A percentile compares a stretch with the other conserved stretches of the same genome.
These are phyloP conservation scores for Sebastes wilsoni DNA, from an alignment of 2,797 vertebrate genomes.

Conservation along the genomic window DNA sequence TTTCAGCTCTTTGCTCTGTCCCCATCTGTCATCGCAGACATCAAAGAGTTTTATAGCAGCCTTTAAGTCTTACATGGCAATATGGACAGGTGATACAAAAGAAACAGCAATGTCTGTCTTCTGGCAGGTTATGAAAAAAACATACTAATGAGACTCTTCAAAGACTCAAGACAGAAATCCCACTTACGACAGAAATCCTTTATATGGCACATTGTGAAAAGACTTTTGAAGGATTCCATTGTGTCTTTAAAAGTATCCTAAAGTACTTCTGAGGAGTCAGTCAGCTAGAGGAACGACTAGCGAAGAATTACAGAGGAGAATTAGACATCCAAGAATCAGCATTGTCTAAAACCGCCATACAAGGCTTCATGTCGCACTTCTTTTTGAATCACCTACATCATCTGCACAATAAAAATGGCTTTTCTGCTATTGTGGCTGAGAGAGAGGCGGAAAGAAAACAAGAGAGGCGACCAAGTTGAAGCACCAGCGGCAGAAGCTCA, in stretches of 20 bases:
- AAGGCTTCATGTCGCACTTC: neutral
- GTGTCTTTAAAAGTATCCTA: constrained; percentile 15
- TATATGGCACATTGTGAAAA: constrained; percentile 2
- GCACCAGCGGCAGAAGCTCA: constrained; percentile 14
- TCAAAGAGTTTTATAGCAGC: constrained; percentile 32
- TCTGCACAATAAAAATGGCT: neutral
- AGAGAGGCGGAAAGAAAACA: neutral
- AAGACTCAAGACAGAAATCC: constrained; percentile 26
- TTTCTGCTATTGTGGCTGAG: neutral
- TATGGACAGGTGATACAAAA: constrained; percentile 29
- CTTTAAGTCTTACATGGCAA: neutral
- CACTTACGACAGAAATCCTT: constrained; percentile 16
- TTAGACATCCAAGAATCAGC: neutral
- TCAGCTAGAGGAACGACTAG: neutral
- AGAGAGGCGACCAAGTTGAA: constrained; percentile 1
- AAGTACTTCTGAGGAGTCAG: constrained; percentile 7
- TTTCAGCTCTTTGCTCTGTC: constrained; percentile 16
- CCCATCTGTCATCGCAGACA: constrained; percentile 38
- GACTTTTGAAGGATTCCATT: constrained; percentile 17
- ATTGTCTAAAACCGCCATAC: neutral
- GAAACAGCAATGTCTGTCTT: constrained; percentile 2
- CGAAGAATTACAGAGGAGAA: neutral
- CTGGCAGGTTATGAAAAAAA: constrained; percentile 6
- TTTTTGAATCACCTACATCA: neutral
- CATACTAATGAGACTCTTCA: constrained; percentile 45